These are phyloP conservation scores for Listronotus oregonensis DNA, from an alignment of 1,140 invertebrate species.

Conservation along the genomic window DNA sequence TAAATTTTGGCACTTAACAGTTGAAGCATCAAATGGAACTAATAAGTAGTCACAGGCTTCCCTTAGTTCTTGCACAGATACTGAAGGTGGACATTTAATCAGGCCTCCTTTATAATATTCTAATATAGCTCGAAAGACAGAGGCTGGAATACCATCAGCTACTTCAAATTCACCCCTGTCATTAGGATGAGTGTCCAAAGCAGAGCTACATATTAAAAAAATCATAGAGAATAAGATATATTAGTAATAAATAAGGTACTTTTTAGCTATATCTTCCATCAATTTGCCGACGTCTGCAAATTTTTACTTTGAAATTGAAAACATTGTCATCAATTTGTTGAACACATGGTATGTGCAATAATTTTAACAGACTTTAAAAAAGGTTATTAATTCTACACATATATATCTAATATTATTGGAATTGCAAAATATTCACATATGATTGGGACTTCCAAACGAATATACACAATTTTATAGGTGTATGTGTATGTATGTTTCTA, in stretches of 20 bases:
- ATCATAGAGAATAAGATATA: not conserved
- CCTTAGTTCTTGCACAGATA: constrained; percentile 90
- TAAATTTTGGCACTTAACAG: constrained; percentile 94
- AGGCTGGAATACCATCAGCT: constrained; percentile 96
- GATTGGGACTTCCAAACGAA: too few relatives aligned
- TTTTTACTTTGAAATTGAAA: too few relatives aligned
- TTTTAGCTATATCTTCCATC: not conserved
- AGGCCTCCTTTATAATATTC: constrained; percentile 93
- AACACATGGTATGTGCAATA: too few relatives aligned
- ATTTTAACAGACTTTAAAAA: too few relatives aligned
- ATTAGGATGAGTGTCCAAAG: constrained; percentile 90
- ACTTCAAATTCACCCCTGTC: constrained; percentile 97
- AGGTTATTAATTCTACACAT: too few relatives aligned
- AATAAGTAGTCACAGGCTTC: constrained; percentile 99
- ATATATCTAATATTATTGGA: too few relatives aligned
- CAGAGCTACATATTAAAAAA: constrained; percentile 71
- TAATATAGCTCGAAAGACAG: constrained; percentile 93
- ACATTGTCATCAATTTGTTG: too few relatives aligned
- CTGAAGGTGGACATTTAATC: constrained; percentile 84
- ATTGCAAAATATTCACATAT: too few relatives aligned
- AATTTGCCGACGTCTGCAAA: not conserved
- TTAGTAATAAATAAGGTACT: not conserved
- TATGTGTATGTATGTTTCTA: too few relatives aligned
- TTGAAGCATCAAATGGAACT: constrained; percentile 95
- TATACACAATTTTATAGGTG: too few relatives aligned